Evolutionary conservation across 37 sponge, comb jelly and placozoan species (phyloP).

Genomic region (Eunapius fragilis): DNA sequence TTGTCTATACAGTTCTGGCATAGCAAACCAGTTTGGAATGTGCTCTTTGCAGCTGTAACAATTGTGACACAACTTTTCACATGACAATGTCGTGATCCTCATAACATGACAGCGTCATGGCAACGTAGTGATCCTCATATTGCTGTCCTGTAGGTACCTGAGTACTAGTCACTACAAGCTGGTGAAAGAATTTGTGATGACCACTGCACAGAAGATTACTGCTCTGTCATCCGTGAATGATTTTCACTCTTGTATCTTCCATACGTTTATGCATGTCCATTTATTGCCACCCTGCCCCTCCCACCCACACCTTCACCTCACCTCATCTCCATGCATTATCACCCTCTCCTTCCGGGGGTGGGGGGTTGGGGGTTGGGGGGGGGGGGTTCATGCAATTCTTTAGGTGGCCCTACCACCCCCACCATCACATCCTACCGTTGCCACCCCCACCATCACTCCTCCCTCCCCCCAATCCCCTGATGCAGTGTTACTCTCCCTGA

Average conservation of each 20-base stretch:
- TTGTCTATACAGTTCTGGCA: too few relatives aligned
- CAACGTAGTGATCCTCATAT: too few relatives aligned
- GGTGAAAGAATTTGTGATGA: constrained; percentile 40
- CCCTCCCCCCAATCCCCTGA: not conserved
- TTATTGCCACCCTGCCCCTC: not conserved
- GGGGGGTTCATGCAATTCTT: too few relatives aligned
- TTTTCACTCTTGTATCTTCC: constrained; percentile 93
- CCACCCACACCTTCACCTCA: not conserved
- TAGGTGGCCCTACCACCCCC: too few relatives aligned
- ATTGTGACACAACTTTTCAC: too few relatives aligned
- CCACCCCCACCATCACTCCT: not conserved
- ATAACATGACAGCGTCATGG: not conserved
- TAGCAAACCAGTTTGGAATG: not conserved
- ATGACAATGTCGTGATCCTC: too few relatives aligned
- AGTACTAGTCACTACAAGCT: constrained; percentile 23
- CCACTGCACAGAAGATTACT: constrained; percentile 81
- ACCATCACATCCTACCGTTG: not conserved
- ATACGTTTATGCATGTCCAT: not conserved
- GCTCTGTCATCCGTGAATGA: constrained; percentile 79
- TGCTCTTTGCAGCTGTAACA: too few relatives aligned
- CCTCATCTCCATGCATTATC: too few relatives aligned
- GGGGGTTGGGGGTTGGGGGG: too few relatives aligned
- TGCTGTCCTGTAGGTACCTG: not conserved
- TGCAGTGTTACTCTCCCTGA: not conserved
- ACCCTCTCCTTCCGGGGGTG: too few relatives aligned